Percentiles rank a stretch among this genome's conserved stretches.
Evolutionary conservation across 2,888 invertebrate species (phyloP).

Genomic region (Phymatocera aterrima): DNA sequence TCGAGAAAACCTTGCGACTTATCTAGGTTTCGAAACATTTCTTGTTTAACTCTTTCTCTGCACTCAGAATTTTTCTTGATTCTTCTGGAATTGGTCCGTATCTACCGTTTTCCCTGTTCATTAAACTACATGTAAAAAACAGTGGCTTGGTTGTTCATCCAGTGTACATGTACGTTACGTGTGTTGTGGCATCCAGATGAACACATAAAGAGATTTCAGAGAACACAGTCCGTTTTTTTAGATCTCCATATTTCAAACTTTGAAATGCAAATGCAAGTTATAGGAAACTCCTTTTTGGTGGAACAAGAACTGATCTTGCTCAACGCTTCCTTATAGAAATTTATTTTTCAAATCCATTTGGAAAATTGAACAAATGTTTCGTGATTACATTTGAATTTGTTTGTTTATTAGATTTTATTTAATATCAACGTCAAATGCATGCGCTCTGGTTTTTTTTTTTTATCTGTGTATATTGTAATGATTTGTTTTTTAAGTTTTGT

Average conservation of each 20-base stretch:
- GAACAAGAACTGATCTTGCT: neutral
- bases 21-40: neutral
- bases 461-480: neutral
- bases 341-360: neutral
- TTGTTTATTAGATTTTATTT: neutral
- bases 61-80: neutral
- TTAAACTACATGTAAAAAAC: neutral
- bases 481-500: neutral
- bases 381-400: neutral
- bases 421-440: slow-evolving; percentile 1
- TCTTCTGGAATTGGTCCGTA: neutral
- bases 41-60: neutral
- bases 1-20: neutral
- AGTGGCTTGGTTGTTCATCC: neutral
- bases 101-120: neutral
- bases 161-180: neutral
- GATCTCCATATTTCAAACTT: neutral
- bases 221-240: neutral
- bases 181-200: neutral
- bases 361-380: no score
- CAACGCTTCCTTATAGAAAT: neutral
- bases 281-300: neutral
- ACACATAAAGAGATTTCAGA: neutral
- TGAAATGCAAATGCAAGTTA: neutral
- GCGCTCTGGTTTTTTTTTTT: no score